Evolutionary conservation across 2,888 invertebrate genomes (phyloP).

Genomic region (Lamellibrachia columna): DNA sequence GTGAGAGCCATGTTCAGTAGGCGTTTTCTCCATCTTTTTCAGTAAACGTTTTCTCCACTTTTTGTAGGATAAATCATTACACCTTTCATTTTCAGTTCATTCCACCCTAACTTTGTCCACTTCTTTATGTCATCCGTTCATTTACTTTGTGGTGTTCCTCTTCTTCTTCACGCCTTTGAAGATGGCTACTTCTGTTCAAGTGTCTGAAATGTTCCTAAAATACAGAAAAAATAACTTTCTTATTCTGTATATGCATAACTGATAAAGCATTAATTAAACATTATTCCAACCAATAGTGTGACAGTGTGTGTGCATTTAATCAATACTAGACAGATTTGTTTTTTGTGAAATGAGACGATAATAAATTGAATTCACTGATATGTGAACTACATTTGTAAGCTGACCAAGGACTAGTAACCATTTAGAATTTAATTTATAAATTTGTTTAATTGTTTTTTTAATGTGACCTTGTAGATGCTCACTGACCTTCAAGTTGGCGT

Average conservation of each 20-base stretch:
- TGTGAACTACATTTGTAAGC: too few species aligned
- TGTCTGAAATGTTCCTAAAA: neutral
- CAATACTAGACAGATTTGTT: too few species aligned
- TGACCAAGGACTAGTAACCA: neutral
- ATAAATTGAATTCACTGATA: too few species aligned
- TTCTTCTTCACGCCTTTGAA: too few species aligned
- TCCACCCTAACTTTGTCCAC: too few species aligned
- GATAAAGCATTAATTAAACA: neutral
- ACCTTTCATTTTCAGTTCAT: too few species aligned
- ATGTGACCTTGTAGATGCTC: constrained; percentile 53
- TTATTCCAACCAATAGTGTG: too few species aligned
- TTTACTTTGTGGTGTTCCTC: too few species aligned
- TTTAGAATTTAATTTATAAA: neutral
- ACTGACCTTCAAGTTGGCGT: constrained; percentile 63
- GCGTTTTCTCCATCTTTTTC: neutral
- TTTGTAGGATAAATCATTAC: neutral
- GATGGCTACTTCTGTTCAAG: too few species aligned
- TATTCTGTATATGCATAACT: neutral
- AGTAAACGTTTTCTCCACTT: neutral
- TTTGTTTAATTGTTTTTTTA: constrained; percentile 27
- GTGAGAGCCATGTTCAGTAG: constrained; percentile 42
- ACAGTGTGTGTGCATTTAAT: too few species aligned
- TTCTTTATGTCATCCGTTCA: too few species aligned
- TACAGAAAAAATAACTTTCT: neutral
- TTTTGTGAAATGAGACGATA: too few species aligned